A percentile compares a stretch with the other conserved stretches of the same genome.
These are phyloP conservation scores for Colius striatus DNA, from an alignment of 2,113 vertebrate genomes.

Conservation along the genomic window DNA sequence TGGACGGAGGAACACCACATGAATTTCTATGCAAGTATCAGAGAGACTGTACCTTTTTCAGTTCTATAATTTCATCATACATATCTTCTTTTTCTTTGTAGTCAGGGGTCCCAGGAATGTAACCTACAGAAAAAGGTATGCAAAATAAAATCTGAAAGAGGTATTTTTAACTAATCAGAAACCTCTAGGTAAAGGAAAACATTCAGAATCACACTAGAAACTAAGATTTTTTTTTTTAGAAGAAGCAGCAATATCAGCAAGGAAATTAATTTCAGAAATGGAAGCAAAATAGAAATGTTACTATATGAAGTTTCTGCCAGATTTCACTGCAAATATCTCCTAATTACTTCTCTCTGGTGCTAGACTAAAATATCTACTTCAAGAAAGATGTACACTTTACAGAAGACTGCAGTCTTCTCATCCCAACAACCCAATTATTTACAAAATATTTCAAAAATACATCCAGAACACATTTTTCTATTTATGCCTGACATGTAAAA, in stretches of 20 bases:
- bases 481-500: neutral
- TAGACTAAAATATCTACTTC: neutral
- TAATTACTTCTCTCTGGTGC: neutral
- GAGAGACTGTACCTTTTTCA: slow-evolving; percentile 88
- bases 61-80: slow-evolving; percentile 91
- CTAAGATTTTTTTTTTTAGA: neutral
- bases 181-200: neutral
- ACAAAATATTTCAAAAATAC: neutral
- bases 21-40: neutral
- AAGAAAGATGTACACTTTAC: neutral
- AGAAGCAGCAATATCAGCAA: neutral
- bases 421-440: neutral
- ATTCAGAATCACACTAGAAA: neutral
- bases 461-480: neutral
- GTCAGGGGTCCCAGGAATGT: slow-evolving; percentile 78
- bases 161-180: neutral
- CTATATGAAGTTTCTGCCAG: neutral
- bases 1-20: neutral
- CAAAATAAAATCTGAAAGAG: neutral
- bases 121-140: slow-evolving; percentile 38
- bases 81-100: slow-evolving; percentile 92
- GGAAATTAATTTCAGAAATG: neutral
- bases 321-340: neutral
- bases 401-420: neutral
- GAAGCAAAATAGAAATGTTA: neutral